These are phyloP conservation scores for Vimba vimba DNA, from an alignment of 2,113 vertebrate species.

Conservation along the genomic window DNA sequence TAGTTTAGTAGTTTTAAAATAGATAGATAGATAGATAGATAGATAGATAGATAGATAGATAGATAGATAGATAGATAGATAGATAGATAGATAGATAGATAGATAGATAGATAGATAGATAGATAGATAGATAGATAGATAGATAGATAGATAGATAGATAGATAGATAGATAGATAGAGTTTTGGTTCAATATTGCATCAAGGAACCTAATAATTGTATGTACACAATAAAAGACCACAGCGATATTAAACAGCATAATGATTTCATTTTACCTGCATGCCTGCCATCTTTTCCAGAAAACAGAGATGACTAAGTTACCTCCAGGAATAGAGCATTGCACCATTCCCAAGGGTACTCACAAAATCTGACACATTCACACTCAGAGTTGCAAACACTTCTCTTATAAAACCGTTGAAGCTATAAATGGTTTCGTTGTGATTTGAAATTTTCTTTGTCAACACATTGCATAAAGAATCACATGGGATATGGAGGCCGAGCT, in stretches of 20 bases:
- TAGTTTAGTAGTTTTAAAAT: no score
- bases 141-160: no score
- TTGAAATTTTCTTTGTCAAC: slow-evolving; percentile 43
- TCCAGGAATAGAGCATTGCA: slow-evolving; percentile 8
- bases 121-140: no score
- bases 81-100: no score
- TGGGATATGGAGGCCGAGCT: slow-evolving; percentile 28
- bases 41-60: no score
- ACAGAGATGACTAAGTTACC: slow-evolving; percentile 27
- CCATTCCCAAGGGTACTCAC: background rate
- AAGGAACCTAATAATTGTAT: slow-evolving; percentile 13
- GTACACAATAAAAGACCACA: slow-evolving; percentile 1
- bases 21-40: no score
- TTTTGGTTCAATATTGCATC: slow-evolving; percentile 1
- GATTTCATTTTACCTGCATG: background rate
- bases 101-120: no score
- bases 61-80: fast-evolving
- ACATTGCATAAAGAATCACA: slow-evolving; percentile 25
- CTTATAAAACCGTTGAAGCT: slow-evolving; percentile 39
- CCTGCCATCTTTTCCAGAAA: background rate
- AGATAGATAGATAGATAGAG: no score
- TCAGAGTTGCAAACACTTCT: background rate
- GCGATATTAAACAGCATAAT: background rate
- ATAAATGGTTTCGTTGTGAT: slow-evolving; percentile 46
- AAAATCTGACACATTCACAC: slow-evolving; percentile 20